Percentiles rank a stretch among this genome's conserved stretches.
Conservation (phyloP, 1,140 invertebrate genomes). For the Coenobita brevimanus region DNA sequence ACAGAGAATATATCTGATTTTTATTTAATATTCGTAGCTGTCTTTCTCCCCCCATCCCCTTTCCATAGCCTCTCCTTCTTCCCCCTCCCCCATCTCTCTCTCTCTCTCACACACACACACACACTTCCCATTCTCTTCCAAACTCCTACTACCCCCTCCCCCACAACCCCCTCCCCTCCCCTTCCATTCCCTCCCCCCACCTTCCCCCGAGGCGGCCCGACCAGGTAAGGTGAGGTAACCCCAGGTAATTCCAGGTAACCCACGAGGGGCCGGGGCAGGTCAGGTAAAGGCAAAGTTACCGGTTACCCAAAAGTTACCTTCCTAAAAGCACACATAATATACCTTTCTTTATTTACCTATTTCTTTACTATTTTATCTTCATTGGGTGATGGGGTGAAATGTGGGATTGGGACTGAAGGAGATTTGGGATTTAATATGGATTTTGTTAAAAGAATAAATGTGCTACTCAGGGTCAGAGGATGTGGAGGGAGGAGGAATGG, state of each 20-base stretch:
- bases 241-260: constrained; percentile 41
- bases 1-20: too few species aligned
- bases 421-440: background rate
- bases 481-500: constrained; percentile 15
- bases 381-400: background rate
- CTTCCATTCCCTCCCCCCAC: too few species aligned
- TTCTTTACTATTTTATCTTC: too few species aligned
- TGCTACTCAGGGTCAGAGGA: constrained; percentile 50
- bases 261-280: constrained; percentile 22
- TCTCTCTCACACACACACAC: background rate
- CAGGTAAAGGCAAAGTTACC: too few species aligned
- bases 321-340: too few species aligned
- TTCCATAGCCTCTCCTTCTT: background rate
- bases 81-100: background rate
- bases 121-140: background rate
- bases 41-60: too few species aligned
- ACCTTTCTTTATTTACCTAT: too few species aligned
- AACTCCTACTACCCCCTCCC: background rate
- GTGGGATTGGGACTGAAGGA: background rate
- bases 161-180: background rate
- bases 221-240: constrained; percentile 48
- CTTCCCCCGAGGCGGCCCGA: too few species aligned
- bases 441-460: background rate
- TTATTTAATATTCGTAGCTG: too few species aligned
- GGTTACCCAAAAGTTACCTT: too few species aligned